Base-by-base conservation (phyloP, 2,888 invertebrate genomes). In the Meandrusa payeni region DNA sequence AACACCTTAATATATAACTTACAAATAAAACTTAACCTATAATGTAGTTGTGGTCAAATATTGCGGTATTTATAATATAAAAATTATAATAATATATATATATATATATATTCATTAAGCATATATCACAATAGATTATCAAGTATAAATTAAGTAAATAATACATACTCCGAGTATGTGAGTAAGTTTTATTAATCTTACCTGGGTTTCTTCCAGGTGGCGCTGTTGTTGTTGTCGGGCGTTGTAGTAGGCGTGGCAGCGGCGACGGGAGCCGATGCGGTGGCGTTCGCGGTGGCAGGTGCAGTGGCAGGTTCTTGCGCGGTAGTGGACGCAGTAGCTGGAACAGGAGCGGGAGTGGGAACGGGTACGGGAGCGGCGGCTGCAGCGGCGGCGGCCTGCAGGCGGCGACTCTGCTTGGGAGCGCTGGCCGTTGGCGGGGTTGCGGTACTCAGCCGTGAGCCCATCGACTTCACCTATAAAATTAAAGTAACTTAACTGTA, bases 201-300 rank as follows among this genome's bases (percentile, higher is more conserved):
- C 86, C 81, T 86, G 57, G 83, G 81, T 52, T 87, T 88, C 64
- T 85, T 86, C 82, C 82, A 79, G 0, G 79, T 68, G 5, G 80
- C 68, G 0, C 61, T 63, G 65, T 81, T 85, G 57, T 81, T 85
- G 64, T 86, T 85, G 50, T 80, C 76, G 0, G 53, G 41, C 2
- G 52, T 41, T n/a, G 59, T 42, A 11, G 55, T 39, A 40, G 50
- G 47, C 24, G 9, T 56, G 4, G 50, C 51, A 24, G 38, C n/a
- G 48, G 42, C 2, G 34, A 48, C 22, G 0, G 79, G 67, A 4
- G 79, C 67, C 0, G 61, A 60, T 63, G 80, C 81, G 56, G 80
- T 81, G 62, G 85, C 83, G 50, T 79, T 74, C 0, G 55, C 41
- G 2, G 51, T 36, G 2, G 54, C 15, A 0, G 45, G 2, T 1